phyloP scores from a whole-genome alignment of 2,113 vertebrate genomes.

The Anseranas semipalmata region DNA sequence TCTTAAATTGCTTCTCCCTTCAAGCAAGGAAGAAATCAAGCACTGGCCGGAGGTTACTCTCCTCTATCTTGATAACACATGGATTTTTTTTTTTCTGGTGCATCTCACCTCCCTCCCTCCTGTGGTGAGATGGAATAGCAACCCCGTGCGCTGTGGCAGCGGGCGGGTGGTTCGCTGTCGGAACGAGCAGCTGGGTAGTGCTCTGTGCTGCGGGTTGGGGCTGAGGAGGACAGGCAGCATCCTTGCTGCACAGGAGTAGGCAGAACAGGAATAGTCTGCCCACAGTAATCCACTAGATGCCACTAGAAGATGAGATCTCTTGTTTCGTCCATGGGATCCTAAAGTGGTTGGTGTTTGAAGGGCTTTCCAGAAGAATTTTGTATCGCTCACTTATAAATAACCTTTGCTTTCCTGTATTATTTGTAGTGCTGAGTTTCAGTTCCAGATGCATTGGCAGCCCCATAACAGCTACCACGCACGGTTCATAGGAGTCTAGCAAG shows the following conservation, averaged over 20 bases:
- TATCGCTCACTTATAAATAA: not conserved
- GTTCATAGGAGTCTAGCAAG: not conserved
- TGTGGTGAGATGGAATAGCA: not conserved
- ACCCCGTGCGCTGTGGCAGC: rapidly evolving
- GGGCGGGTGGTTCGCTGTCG: not conserved
- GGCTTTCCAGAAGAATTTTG: not conserved
- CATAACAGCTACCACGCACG: rapidly evolving
- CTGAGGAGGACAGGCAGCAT: not conserved
- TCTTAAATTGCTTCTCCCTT: slow-evolving; percentile 10
- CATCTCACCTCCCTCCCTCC: not conserved
- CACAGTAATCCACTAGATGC: not conserved
- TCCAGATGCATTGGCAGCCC: not conserved
- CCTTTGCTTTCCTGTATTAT: not conserved
- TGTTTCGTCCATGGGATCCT: not conserved
- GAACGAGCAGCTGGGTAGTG: not conserved
- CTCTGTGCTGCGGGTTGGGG: not conserved
- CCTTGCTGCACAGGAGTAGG: rapidly evolving
- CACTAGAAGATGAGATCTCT: not conserved
- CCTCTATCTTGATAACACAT: rapidly evolving
- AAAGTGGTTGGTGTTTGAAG: not conserved
- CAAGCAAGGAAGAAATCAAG: slow-evolving; percentile 10
- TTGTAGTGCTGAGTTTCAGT: not conserved
- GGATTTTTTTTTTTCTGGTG: not conserved
- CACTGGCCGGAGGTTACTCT: not conserved
- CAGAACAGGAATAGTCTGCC: not conserved